These are phyloP conservation scores for Notocelia uddmanniana DNA, from an alignment of 2,888 invertebrate species.

Conservation along the genomic window DNA sequence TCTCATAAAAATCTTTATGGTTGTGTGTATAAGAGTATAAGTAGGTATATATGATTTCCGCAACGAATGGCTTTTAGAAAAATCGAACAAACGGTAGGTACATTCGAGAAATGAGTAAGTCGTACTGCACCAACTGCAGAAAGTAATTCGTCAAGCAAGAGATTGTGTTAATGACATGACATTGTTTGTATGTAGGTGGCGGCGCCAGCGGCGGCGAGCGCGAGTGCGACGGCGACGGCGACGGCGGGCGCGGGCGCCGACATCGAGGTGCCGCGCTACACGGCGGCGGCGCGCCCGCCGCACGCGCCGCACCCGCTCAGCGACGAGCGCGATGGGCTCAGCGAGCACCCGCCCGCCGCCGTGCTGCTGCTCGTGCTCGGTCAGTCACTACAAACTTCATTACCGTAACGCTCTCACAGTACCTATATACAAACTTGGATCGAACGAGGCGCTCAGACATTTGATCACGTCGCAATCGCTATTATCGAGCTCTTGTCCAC, in stretches of 20 bases:
- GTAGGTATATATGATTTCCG: no score
- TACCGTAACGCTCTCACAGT: no score
- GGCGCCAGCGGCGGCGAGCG: slow-evolving; percentile 34
- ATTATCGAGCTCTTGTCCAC: neutral
- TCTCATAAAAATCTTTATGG: no score
- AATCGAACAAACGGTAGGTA: no score
- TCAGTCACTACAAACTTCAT: neutral
- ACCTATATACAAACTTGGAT: no score
- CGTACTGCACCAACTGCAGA: no score
- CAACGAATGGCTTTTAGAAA: no score
- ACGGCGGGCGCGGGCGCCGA: slow-evolving; percentile 38
- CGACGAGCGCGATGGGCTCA: slow-evolving; percentile 87
- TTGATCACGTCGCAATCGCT: neutral
- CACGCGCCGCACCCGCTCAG: slow-evolving; percentile 63
- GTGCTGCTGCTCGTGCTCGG: slow-evolving; percentile 92
- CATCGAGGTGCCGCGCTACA: slow-evolving; percentile 43
- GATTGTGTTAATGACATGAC: no score
- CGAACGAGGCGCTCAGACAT: no score
- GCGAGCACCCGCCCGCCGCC: slow-evolving; percentile 91
- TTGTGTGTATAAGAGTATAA: no score
- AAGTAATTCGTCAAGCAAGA: no score
- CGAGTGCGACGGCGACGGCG: slow-evolving; percentile 32
- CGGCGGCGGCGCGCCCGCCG: slow-evolving; percentile 57
- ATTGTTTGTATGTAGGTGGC: slow-evolving; percentile 21
- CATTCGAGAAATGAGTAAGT: no score